phyloP scores from a whole-genome alignment of 92 coral and sea anemone genomes.

The Anthopleura xanthogrammica region DNA sequence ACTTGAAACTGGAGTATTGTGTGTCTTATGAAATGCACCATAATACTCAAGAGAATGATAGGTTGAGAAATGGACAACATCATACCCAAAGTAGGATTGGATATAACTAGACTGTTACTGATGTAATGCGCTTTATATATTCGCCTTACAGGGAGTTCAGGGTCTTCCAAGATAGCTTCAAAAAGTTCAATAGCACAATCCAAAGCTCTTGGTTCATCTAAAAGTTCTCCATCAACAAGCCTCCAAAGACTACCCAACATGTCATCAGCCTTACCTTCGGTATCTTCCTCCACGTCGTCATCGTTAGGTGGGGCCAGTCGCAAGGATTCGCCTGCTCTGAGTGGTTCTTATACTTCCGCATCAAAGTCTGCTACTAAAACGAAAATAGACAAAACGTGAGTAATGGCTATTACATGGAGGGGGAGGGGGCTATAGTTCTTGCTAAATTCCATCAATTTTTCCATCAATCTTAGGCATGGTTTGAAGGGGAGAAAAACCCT shows the following conservation, averaged over 20 bases:
- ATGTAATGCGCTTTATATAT: background rate
- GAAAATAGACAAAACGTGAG: constrained; percentile 53
- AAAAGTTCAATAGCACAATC: background rate
- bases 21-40: no score
- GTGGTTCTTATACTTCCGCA: background rate
- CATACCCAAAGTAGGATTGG: background rate
- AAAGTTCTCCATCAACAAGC: constrained; percentile 78
- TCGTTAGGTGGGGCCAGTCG: background rate
- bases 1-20: no score
- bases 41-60: no score
- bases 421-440: no score
- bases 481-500: no score
- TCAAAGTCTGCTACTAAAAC: constrained; percentile 41
- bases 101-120: background rate
- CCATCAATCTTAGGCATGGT: no score
- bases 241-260: constrained; percentile 69
- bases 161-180: background rate
- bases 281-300: constrained; percentile 34
- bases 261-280: constrained; percentile 70
- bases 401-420: no score
- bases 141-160: constrained; percentile 9
- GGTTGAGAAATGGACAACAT: no score
- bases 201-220: constrained; percentile 32
- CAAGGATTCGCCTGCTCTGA: background rate
- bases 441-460: no score